Percentiles rank a stretch among this genome's conserved stretches.
Conservation (phyloP, 2,113 vertebrate species). For the Gymnogyps californianus region DNA sequence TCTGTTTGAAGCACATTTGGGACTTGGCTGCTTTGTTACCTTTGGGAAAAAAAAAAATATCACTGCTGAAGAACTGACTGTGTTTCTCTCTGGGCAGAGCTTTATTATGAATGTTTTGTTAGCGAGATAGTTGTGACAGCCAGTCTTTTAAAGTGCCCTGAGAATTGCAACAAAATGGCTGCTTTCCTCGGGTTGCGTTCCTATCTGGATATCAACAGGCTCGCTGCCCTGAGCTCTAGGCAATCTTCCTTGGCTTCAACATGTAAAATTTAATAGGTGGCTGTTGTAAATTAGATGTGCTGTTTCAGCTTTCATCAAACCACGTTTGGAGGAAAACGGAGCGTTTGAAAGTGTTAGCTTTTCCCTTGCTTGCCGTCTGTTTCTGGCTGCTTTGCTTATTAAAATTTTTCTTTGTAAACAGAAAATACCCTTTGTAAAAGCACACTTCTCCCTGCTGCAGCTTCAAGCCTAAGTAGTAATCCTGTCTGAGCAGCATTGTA, state of each 20-base stretch:
- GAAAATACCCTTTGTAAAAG: background rate
- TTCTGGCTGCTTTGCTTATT: background rate
- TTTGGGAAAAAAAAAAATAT: background rate
- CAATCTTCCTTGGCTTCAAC: fast-evolving
- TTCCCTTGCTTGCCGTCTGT: background rate
- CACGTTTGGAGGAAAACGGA: fast-evolving
- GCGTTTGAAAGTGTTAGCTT: fast-evolving
- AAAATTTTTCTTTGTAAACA: background rate
- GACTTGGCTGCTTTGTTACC: background rate
- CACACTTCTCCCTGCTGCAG: background rate
- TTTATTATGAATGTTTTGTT: background rate
- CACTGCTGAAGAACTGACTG: background rate
- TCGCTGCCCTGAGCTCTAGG: background rate
- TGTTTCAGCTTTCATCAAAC: background rate
- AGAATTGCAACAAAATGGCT: slow-evolving; percentile 46
- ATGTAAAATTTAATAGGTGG: background rate
- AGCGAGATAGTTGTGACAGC: background rate
- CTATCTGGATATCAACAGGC: background rate
- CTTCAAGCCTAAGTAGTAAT: background rate
- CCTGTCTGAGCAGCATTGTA: background rate
- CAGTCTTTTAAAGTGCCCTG: background rate
- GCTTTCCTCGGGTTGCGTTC: background rate
- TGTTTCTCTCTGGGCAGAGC: background rate
- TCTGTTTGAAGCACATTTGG: background rate
- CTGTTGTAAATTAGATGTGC: background rate